phyloP scores from a whole-genome alignment of 2,888 invertebrate genomes.

The Amiota minor region DNA sequence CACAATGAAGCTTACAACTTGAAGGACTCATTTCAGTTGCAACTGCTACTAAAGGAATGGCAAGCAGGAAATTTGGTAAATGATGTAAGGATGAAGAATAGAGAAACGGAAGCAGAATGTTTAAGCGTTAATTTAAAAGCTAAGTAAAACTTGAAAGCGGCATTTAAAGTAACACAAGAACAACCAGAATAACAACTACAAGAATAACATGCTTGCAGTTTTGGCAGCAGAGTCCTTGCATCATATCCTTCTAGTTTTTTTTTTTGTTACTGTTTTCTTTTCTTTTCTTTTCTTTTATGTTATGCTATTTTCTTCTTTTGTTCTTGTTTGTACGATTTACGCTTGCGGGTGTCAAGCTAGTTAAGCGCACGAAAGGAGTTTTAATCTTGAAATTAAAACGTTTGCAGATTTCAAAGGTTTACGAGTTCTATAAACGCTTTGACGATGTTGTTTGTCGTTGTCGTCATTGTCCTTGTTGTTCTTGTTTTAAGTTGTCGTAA shows the following conservation, averaged over 20 bases:
- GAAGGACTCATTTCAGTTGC: constrained; percentile 16
- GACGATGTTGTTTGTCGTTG: constrained; percentile 35
- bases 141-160: constrained; percentile 15
- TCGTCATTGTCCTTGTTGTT: constrained; percentile 53
- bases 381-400: constrained; percentile 69
- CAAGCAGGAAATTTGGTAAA: constrained; percentile 31
- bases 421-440: constrained; percentile 55
- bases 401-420: constrained; percentile 64
- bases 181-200: too few relatives aligned
- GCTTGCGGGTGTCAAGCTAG: constrained; percentile 54
- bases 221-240: not conserved
- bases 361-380: constrained; percentile 66
- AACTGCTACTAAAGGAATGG: constrained; percentile 21
- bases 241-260: not conserved
- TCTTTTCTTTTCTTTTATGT: constrained; percentile 38
- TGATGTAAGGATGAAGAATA: too few relatives aligned
- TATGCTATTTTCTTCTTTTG: constrained; percentile 25
- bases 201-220: too few relatives aligned
- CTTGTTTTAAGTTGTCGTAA: constrained; percentile 53
- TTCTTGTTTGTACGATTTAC: constrained; percentile 33
- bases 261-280: not conserved
- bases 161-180: not conserved
- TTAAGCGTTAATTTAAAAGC: not conserved
- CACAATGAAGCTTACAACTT: constrained; percentile 5
- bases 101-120: not conserved